Base-by-base conservation (phyloP, 2,888 invertebrate genomes). In the Drosophila monieri region DNA sequence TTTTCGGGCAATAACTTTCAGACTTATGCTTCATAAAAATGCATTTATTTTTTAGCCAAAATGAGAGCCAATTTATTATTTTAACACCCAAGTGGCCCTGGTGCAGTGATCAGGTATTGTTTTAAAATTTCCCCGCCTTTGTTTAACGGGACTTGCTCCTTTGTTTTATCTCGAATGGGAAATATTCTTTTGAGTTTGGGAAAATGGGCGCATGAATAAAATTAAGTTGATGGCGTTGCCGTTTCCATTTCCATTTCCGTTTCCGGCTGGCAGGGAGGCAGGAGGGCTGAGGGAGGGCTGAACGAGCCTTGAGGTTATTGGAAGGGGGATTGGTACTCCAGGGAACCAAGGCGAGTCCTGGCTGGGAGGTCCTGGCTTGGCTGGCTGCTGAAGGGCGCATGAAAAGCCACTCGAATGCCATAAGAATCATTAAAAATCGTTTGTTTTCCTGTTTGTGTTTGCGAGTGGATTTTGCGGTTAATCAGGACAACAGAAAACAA, bases 341-440 rank as follows among this genome's bases (percentile, higher is more conserved):
- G 60, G 48, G 56, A 59, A 14, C 32, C 15, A 18, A 18, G 41
- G 44, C 41, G 37, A 3, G 21, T 37, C 21, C 12, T 15, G 52
- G 37, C 41, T 9, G 15, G 9, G 32, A 18, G 35, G 12, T 61
- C 44, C 55, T 32, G 32, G 54, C 57, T 41, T 37, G 30, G 39
- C 52, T 27, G 46, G 73, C 65, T 53, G 59, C 74, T 66, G 78
- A 78, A 88, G 83, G 80, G 85, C 71, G 71, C 88, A 80, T 85
- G 85, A 74, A 89, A 85, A 84, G 73, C 65, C 71, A 73, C 78
- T 88, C 65, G 62, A 85, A 79, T 76, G 78, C 68, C 86, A 80
- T 80, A 85, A 88, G 87, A 89, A 88, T 89, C 88, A 81, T 87
- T 86, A 67, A 70, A 76, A 88, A 84, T 74, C 80, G 72, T 78